Base-by-base conservation (phyloP, 1,140 invertebrate genomes). In the Drosophila hydei region DNA sequence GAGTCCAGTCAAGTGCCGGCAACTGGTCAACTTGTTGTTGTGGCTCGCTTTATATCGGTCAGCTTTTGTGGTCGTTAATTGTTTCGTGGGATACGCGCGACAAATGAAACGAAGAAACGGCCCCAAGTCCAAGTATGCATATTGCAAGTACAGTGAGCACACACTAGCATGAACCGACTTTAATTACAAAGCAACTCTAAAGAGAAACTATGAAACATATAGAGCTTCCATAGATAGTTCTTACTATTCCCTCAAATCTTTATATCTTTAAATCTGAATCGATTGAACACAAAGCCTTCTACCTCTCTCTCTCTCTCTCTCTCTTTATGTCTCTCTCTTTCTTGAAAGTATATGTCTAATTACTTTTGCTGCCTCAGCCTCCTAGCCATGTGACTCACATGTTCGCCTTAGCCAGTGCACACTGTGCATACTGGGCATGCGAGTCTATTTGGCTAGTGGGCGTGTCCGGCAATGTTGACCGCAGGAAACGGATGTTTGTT, bases 401-500 rank as follows among this genome's bases (percentile, higher is more conserved):
- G 33, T 55, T 16, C 12, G 14, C 18, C n/a, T 33, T 23, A 33
- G 8, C 40, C 40, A 68, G 52, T 40, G 55, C 55, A 19, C n/a
- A 33, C 43, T 59, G 40, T 27, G 11, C 30, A 23, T 23, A 14
- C 25, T 33, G 11, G 11, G 50, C 42, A 19, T 48, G 38, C 30
- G 42, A 11, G 16, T 18, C 38, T 33, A 16, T 54, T 43, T 11
- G 23, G 54, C 18, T 19, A 48, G 30, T 55, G 69, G 70, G 73
- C 68, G 81, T 51, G 72, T 50, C 59, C 12, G 52, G 18, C 38
- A 33, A 36, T 69, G 72, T 64, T 81, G 65, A 74, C 73, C 54
- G 64, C 83, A 85, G 80, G 83, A 85, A 85, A 87, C 80, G 80
- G 80, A 85, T 87, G 80, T 85, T 85, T 85, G 74, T 72, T 80